Percentiles rank a stretch among this genome's conserved stretches.
Conservation (phyloP, 2,113 vertebrate genomes). For the Blennius ocellaris region DNA sequence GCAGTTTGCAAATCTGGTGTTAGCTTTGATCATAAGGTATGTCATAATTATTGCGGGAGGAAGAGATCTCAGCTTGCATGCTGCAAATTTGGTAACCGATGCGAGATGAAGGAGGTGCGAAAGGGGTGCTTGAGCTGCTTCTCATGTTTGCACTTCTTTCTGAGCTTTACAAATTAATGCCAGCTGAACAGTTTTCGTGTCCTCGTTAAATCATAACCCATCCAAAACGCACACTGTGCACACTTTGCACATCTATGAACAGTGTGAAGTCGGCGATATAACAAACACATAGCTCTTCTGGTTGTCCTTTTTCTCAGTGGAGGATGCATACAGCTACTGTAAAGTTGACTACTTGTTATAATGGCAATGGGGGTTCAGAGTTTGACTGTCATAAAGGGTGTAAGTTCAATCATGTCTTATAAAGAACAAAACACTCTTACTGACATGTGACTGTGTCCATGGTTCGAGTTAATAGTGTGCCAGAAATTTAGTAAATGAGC, state of each 20-base stretch:
- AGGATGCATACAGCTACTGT: neutral
- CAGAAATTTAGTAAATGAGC: neutral
- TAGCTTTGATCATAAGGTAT: neutral
- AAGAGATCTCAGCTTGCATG: slow-evolving; percentile 7
- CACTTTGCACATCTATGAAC: no score
- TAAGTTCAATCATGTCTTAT: neutral
- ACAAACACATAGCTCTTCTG: neutral
- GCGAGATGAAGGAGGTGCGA: neutral
- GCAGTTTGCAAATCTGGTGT: neutral
- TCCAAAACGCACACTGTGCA: neutral
- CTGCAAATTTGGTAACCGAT: slow-evolving; percentile 7
- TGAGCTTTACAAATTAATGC: neutral
- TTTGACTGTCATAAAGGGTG: neutral
- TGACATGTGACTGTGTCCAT: no score
- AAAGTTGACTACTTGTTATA: neutral
- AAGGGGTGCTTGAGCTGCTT: neutral
- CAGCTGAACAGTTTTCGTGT: neutral
- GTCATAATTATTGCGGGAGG: neutral
- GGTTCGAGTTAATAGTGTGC: no score
- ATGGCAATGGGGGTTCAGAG: neutral
- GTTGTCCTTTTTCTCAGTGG: neutral
- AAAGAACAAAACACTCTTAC: no score
- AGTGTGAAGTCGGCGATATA: neutral
- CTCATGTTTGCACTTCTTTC: neutral
- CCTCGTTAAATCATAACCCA: neutral